phyloP scores from a whole-genome alignment of 2,797 vertebrate genomes.

The Crocodylus rhombifer region DNA sequence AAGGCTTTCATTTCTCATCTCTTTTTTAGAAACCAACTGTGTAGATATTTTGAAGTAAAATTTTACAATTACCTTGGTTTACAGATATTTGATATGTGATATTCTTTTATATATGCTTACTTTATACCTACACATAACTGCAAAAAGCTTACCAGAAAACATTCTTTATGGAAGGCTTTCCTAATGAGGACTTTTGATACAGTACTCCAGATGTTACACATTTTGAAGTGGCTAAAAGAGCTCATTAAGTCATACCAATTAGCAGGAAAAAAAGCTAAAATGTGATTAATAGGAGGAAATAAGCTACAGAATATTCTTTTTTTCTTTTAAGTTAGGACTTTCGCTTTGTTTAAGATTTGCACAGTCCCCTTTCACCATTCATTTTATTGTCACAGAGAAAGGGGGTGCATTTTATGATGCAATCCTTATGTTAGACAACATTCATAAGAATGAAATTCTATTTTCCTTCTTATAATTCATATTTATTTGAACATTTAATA shows the following conservation, averaged over 20 bases:
- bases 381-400: neutral
- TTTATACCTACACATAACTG: neutral
- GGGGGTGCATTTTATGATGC: neutral
- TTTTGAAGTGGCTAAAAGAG: slow-evolving; percentile 22
- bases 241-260: slow-evolving; percentile 6
- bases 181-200: neutral
- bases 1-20: neutral
- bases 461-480: neutral
- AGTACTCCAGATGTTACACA: slow-evolving; percentile 4
- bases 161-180: neutral
- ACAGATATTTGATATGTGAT: neutral
- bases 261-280: slow-evolving; percentile 5
- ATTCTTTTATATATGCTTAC: neutral
- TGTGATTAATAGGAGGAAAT: neutral
- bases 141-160: neutral
- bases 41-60: neutral
- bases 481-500: neutral
- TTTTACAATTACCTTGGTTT: neutral
- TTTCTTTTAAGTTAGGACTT: neutral
- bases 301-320: neutral
- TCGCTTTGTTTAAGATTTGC: neutral
- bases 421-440: neutral
- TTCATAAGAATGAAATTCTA: neutral
- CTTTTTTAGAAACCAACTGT: neutral
- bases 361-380: neutral